Conservation (phyloP, 2,888 invertebrate species). For the Tetramorium bicarinatum region DNA sequence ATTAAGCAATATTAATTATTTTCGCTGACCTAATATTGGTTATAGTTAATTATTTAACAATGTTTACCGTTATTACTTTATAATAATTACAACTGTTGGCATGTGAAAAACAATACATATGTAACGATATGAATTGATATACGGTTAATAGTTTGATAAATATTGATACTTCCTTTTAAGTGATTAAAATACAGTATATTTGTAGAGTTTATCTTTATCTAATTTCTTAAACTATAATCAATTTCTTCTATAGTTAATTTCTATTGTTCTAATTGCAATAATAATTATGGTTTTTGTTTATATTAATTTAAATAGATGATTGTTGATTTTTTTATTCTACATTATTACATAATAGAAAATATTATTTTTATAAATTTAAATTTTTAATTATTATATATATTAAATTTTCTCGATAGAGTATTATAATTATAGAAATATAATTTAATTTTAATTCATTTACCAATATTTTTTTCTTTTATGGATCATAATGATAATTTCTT, state of each 20-base stretch:
- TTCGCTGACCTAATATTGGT: slow-evolving; percentile 3
- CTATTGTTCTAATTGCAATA: background rate
- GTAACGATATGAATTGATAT: background rate
- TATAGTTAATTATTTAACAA: slow-evolving; percentile 15
- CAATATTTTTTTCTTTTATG: background rate
- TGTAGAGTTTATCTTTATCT: background rate
- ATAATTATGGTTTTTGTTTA: background rate
- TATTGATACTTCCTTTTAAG: background rate
- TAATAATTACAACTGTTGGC: background rate
- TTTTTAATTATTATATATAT: no score
- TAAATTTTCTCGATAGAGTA: no score
- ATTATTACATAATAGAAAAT: background rate
- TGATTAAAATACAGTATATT: background rate
- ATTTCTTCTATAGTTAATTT: background rate
- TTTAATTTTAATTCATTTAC: background rate
- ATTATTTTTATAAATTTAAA: background rate
- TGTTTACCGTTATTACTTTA: background rate
- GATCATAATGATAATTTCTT: background rate
- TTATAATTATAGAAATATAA: background rate
- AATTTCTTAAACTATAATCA: background rate
- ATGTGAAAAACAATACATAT: background rate
- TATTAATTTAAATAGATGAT: background rate
- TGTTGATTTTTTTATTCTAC: background rate
- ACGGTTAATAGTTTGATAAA: slow-evolving; percentile 3
- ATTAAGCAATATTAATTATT: slow-evolving; percentile 35